A percentile compares a stretch with the other conserved stretches of the same genome.
These are phyloP conservation scores for Melipona bicolor DNA, from an alignment of 2,888 invertebrate species.

Conservation along the genomic window DNA sequence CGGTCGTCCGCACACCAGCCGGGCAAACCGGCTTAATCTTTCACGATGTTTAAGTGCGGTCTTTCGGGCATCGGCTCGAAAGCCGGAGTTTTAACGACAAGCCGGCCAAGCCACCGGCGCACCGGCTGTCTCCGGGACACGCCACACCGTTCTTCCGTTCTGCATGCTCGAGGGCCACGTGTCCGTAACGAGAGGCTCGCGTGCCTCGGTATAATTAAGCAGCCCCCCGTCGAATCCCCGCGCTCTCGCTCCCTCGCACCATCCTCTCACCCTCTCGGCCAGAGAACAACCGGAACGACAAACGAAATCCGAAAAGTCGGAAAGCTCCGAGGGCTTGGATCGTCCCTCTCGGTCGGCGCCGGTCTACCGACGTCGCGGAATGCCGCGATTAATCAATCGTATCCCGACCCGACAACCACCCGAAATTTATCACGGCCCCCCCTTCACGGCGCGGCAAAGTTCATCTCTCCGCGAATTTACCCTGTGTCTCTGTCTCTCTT, in stretches of 20 bases:
- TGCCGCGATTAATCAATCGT: constrained; percentile 61
- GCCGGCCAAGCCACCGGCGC: constrained; percentile 1
- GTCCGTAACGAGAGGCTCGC: constrained; percentile 74
- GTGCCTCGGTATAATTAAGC: constrained; percentile 73
- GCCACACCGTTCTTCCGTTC: constrained; percentile 47
- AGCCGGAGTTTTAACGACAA: constrained; percentile 51
- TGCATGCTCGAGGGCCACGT: constrained; percentile 52
- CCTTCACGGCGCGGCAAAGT: constrained; percentile 36
- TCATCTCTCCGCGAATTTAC: constrained; percentile 16
- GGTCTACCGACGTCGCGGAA: constrained; percentile 55
- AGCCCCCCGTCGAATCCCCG: constrained; percentile 55
- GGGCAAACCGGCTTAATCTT: constrained; percentile 34
- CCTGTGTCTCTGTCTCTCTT: background rate
- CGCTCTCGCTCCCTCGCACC: background rate
- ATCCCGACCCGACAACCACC: constrained; percentile 38
- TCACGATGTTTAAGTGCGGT: constrained; percentile 33
- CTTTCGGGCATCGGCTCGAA: constrained; percentile 6
- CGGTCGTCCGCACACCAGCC: background rate
- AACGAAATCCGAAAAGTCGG: constrained; percentile 69
- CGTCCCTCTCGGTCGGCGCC: constrained; percentile 58
- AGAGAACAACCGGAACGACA: constrained; percentile 51
- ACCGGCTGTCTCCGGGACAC: constrained; percentile 55
- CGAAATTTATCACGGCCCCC: constrained; percentile 56
- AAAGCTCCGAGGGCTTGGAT: constrained; percentile 42
- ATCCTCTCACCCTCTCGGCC: background rate